Evolutionary conservation across 2,797 vertebrate genomes (phyloP).

Genomic region (Coilia nasus): DNA sequence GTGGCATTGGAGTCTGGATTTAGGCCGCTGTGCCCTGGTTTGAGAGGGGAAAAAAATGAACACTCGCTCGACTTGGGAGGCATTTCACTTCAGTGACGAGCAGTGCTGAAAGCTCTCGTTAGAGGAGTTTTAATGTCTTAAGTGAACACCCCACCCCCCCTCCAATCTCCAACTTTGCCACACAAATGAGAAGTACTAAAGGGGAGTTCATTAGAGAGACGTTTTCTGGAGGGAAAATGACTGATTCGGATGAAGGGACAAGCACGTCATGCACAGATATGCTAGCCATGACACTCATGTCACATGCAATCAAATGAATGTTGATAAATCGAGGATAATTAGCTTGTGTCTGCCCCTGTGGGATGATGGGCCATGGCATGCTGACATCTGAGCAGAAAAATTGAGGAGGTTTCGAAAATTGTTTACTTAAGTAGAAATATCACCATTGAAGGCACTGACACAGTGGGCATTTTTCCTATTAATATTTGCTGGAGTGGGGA

Average conservation of each 20-base stretch:
- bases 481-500: constrained; percentile 42
- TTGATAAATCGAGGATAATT: constrained; percentile 58
- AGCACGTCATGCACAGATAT: constrained; percentile 54
- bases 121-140: constrained; percentile 41
- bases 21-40: neutral
- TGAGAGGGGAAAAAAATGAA: constrained; percentile 38
- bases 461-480: constrained; percentile 20
- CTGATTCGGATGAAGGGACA: constrained; percentile 52
- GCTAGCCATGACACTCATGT: constrained; percentile 53
- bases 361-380: constrained; percentile 50
- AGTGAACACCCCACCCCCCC: constrained; percentile 22
- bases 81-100: constrained; percentile 34
- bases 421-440: constrained; percentile 49
- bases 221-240: constrained; percentile 35
- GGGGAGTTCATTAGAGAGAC: constrained; percentile 19
- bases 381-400: constrained; percentile 47
- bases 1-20: constrained; percentile 24
- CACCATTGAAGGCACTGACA: constrained; percentile 31
- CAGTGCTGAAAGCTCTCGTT: constrained; percentile 40
- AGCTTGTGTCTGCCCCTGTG: constrained; percentile 45
- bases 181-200: constrained; percentile 43
- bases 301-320: constrained; percentile 56
- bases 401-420: constrained; percentile 31
- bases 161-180: constrained; percentile 34
- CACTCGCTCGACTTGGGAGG: constrained; percentile 37